Conservation (phyloP, 2,113 vertebrate species). For the Furnarius figulus region DNA sequence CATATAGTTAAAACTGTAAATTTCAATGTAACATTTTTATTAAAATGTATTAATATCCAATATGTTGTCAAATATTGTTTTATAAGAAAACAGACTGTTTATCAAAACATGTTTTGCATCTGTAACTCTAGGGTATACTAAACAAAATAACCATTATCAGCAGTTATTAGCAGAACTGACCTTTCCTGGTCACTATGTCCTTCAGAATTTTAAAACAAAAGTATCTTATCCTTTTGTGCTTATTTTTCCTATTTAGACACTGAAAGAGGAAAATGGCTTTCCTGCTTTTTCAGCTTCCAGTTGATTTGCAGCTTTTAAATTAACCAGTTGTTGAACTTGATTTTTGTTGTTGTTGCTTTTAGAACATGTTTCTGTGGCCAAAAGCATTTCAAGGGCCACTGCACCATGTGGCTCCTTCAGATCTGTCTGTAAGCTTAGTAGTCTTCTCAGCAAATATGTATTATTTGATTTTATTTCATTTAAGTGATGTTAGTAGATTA, state of each 20-base stretch:
- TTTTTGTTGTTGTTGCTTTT: background rate
- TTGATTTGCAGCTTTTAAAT: background rate
- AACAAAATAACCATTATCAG: background rate
- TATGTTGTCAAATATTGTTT: background rate
- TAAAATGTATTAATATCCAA: background rate
- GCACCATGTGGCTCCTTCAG: background rate
- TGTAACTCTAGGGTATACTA: background rate
- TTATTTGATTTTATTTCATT: background rate
- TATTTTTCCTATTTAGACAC: background rate
- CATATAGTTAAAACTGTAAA: background rate
- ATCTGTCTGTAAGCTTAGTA: background rate
- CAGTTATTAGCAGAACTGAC: background rate
- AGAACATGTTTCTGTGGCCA: background rate
- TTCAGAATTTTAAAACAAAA: constrained; percentile 23
- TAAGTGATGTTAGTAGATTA: background rate
- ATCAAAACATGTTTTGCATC: background rate
- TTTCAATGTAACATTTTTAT: background rate
- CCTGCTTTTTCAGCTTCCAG: background rate
- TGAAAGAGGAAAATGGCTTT: background rate
- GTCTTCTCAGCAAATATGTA: background rate
- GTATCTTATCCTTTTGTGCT: background rate
- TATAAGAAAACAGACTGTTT: background rate
- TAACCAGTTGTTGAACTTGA: background rate
- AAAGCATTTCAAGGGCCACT: background rate
- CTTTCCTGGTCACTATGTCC: background rate